phyloP scores from a whole-genome alignment of 2,888 invertebrate species.

The Lumbricus terrestris region DNA sequence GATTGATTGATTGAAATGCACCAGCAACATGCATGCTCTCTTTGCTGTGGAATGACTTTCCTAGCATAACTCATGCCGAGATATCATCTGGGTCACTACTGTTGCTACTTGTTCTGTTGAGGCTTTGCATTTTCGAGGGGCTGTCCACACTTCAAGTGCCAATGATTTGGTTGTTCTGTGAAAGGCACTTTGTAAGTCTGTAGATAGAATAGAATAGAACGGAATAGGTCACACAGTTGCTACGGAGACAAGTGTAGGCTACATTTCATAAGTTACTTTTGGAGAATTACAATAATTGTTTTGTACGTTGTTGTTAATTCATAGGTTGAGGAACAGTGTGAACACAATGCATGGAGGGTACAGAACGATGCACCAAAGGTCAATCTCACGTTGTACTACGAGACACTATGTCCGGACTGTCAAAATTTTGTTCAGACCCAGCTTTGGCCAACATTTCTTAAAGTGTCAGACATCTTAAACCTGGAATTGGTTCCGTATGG shows the following conservation, averaged over 20 bases:
- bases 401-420: conserved; percentile 56
- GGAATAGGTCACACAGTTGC: too few relatives aligned
- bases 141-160: too few relatives aligned
- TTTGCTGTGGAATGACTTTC: too few relatives aligned
- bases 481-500: conserved; percentile 56
- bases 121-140: too few relatives aligned
- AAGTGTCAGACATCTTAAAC: conserved; percentile 48
- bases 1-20: too few relatives aligned
- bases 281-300: background rate
- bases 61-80: too few relatives aligned
- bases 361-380: conserved; percentile 39
- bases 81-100: too few relatives aligned
- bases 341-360: background rate
- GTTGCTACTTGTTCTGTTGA: too few relatives aligned
- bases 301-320: background rate
- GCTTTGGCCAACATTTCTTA: conserved; percentile 45
- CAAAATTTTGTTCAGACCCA: conserved; percentile 46
- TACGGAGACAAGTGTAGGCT: background rate
- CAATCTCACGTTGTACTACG: conserved; percentile 52
- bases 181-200: too few relatives aligned
- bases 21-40: too few relatives aligned
- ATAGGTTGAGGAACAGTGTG: conserved; percentile 14
- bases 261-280: background rate
- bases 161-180: too few relatives aligned
- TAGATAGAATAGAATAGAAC: too few relatives aligned